Evolutionary conservation across 2,113 vertebrate species (phyloP), one percentile per base, ranked within the genome.

Genomic region (Chloroceryle aenea): DNA sequence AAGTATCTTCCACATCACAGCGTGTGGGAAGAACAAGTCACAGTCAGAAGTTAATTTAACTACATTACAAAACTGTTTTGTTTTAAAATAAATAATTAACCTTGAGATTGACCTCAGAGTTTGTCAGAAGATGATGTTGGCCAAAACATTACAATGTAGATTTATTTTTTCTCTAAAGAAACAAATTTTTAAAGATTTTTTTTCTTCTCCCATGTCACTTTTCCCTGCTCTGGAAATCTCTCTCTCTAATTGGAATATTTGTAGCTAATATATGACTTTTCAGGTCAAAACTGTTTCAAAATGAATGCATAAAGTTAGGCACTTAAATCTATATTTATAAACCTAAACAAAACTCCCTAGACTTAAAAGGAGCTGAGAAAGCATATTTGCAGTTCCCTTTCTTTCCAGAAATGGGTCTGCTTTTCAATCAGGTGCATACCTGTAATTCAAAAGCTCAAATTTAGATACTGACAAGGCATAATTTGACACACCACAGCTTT

Each of bases 401-500:
- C 71, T 90, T 92, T 89, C 47, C 40, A 83, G 75, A 94, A 95
- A 78, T 36, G 16, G 17, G 21, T 75, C 69, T 91, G 22, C 50
- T 93, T 90, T 93, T 88, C 68, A 90, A 27, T 53, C 32, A 76
- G 56, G 19, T 43, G 59, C 10, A 29, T 52, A 47, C 53, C 9
- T 58, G 22, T 55, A 10, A 90, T 79, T 88, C 77, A 48, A 43
- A 83, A 88, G 19, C n/a, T 71, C 52, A n/a, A 12, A 64, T 79
- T 72, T 75, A 89, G 61, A 29, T n/a, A 78, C 61, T 75, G 59
- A 64, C 38, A 87, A 78, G 40, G 61, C 64, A 81, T 68, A 61
- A 84, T 91, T 87, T 84, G 73, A 94, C 42, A 87, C 27, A 93
- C 26, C 23, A 67, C 71, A 80, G 67, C 82, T 73, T 83, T 86